Evolutionary conservation across 2,113 vertebrate species (phyloP), one percentile per base, ranked within the genome.

Genomic region (Odontesthes bonariensis): DNA sequence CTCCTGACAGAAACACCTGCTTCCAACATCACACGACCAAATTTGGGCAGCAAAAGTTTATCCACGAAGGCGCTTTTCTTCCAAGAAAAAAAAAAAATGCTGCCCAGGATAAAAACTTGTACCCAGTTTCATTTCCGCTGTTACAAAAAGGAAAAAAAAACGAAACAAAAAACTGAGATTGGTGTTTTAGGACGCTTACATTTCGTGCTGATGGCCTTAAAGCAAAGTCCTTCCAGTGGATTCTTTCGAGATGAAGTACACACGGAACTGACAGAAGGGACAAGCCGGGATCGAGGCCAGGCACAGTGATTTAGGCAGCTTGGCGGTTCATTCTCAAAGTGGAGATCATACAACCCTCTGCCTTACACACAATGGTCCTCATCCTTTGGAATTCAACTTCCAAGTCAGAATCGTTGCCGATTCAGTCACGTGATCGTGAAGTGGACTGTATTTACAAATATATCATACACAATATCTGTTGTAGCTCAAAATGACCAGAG

Each of bases 241-340:
- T 60, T 64, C 54, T 49, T 80, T 73, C 56, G 75, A 72, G 78
- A 67, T 65, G 14, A 52, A 66, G 56, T 53, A 38, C 68, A 73
- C 40, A 82, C 71, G 69, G 60, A 56, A 73, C 35, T 38, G 42
- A 69, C 69, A 62, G 35, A 55, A 38, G 74, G 61, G 42, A 33
- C 4, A 22, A 77, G 78, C 83, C 16, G 14, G 81, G 75, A 84
- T 86, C 35, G 49, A 82, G 86, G 85, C 87, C 91, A 94, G 94
- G 93, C 93, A 94, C 93, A 90, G 88, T 93, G 92, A 92, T 89
- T 85, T 59, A 93, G 92, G 92, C 93, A 93, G 84, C 88, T 63
- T 75, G 86, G 84, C 84, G 87, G 84, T 88, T 78, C 80, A 69
- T 80, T 82, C 58, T 79, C 57, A 75, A 85, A 75, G 91, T 78